Conservation (phyloP, 2,797 vertebrate genomes). For the Nyctibius grandis region DNA sequence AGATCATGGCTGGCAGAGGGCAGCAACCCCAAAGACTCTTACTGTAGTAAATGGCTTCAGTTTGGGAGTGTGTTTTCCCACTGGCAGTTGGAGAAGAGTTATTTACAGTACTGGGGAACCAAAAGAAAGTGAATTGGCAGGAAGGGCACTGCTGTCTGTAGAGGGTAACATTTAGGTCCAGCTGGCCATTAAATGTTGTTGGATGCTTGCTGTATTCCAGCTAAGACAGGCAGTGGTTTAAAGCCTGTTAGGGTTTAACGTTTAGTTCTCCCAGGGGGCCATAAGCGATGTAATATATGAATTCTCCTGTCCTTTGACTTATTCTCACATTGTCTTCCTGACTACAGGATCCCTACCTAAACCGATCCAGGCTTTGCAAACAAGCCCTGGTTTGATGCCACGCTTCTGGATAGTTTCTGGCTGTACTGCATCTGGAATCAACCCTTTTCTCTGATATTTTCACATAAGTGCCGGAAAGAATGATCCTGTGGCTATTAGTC, state of each 20-base stretch:
- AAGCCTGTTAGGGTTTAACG: not conserved
- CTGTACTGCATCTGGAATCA: not conserved
- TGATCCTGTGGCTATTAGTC: not conserved
- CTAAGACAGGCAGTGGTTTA: not conserved
- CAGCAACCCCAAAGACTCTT: not conserved
- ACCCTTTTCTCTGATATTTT: not conserved
- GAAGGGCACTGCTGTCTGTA: not conserved
- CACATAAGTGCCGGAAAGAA: not conserved
- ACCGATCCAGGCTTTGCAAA: not conserved
- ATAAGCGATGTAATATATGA: not conserved
- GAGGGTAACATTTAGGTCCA: not conserved
- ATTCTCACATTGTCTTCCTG: not conserved
- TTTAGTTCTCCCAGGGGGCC: not conserved
- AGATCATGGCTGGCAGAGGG: conserved; percentile 16
- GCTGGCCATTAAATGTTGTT: not conserved
- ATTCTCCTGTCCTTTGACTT: not conserved
- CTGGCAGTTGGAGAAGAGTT: not conserved
- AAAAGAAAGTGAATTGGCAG: not conserved
- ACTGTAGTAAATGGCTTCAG: not conserved
- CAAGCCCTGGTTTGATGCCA: not conserved
- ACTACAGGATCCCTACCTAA: not conserved
- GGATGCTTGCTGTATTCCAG: not conserved
- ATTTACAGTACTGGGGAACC: not conserved
- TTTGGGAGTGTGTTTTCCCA: not conserved
- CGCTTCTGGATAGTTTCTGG: not conserved